Conservation (phyloP, 2,113 vertebrate genomes). For the Ptilonorhynchus violaceus region DNA sequence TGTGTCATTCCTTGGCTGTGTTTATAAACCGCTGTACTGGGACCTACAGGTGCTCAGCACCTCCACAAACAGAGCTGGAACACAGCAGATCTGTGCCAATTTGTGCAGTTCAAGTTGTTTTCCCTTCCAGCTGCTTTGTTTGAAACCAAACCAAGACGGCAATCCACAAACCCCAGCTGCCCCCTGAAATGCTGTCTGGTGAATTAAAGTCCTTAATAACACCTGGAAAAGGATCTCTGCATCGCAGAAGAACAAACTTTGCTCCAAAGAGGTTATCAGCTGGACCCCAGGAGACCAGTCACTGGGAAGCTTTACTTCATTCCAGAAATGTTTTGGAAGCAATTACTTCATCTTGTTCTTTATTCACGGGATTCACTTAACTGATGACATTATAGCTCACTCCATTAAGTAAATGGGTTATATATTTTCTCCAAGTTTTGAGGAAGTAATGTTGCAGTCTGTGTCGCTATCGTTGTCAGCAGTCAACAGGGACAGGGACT, state of each 20-base stretch:
- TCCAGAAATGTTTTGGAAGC: conserved; percentile 66
- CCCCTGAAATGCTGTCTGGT: not conserved
- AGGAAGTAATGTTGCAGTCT: conserved; percentile 15
- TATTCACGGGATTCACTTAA: conserved; percentile 55
- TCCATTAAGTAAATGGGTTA: conserved; percentile 66
- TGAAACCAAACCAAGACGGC: not conserved
- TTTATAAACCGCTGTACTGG: not conserved
- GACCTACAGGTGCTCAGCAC: not conserved
- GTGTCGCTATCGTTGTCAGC: not conserved
- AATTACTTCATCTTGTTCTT: conserved; percentile 65
- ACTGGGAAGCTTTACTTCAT: conserved; percentile 44
- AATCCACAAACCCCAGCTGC: not conserved
- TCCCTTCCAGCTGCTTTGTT: not conserved
- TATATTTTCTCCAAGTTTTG: conserved; percentile 59
- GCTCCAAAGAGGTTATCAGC: conserved; percentile 11
- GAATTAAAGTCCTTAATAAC: not conserved
- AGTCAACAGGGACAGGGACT: not conserved
- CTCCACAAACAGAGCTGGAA: not conserved
- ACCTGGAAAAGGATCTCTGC: not conserved
- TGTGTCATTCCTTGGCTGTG: not conserved
- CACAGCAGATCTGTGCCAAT: no score
- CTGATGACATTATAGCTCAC: conserved; percentile 60
- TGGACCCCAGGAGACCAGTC: conserved; percentile 44
- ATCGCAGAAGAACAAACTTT: not conserved
- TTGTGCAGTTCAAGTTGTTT: not conserved